Evolutionary conservation across 2,888 invertebrate genomes (phyloP).

Genomic region (Sarcophaga rosellei): DNA sequence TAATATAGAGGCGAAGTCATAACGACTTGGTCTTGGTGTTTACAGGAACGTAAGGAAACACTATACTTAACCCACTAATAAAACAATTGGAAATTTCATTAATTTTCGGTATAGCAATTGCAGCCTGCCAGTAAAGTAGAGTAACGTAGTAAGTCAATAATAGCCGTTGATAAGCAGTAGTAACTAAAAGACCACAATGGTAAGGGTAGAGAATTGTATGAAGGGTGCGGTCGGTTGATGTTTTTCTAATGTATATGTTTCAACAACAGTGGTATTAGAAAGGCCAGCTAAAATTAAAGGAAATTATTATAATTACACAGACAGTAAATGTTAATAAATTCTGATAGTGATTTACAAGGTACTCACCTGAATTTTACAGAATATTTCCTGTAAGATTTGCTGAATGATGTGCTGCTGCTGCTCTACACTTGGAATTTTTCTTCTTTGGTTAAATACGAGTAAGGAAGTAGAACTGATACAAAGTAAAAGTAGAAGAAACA

Average conservation of each 20-base stretch:
- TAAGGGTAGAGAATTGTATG: constrained; percentile 23
- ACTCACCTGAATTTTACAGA: constrained; percentile 2
- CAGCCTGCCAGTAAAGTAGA: neutral
- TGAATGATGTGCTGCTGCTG: neutral
- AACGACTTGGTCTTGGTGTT: constrained; percentile 18
- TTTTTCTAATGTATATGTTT: neutral
- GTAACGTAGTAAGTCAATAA: neutral
- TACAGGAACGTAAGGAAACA: too few relatives aligned
- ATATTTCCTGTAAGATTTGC: neutral
- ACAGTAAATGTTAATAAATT: neutral
- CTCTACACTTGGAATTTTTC: neutral
- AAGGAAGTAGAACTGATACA: constrained; percentile 43
- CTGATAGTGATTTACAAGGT: neutral
- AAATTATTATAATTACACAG: neutral
- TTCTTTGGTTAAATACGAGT: constrained; percentile 16
- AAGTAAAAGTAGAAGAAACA: neutral
- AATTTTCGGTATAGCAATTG: neutral
- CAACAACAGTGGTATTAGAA: neutral
- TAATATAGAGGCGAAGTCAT: constrained; percentile 70
- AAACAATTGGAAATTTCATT: constrained; percentile 16
- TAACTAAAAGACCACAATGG: neutral
- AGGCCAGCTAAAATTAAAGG: neutral
- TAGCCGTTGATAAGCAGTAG: neutral
- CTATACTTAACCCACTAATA: too few relatives aligned
- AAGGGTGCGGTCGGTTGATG: constrained; percentile 62